A percentile compares a stretch with the other conserved stretches of the same genome.
Evolutionary conservation across 1,140 invertebrate genomes (phyloP).

Genomic region (Phymorhynchus buccinoides): DNA sequence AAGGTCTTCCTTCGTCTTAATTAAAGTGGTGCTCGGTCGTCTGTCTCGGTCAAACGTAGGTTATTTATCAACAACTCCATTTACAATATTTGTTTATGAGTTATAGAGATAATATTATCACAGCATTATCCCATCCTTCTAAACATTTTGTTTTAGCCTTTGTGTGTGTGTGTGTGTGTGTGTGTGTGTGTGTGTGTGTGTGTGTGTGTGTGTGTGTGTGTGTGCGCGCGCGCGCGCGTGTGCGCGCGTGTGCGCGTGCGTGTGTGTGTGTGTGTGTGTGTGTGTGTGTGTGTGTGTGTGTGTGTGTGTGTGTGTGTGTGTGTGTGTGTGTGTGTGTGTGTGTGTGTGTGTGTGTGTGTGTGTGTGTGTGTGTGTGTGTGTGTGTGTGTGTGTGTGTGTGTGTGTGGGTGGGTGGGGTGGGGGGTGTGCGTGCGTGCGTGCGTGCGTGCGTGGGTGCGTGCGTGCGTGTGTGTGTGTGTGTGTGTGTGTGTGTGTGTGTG

Average conservation of each 20-base stretch:
- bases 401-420: too few species aligned
- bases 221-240: not conserved
- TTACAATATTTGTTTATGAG: too few species aligned
- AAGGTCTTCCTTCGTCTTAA: too few species aligned
- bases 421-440: not conserved
- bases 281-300: too few species aligned
- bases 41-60: too few species aligned
- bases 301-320: not conserved
- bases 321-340: not conserved
- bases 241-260: not conserved
- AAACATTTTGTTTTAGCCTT: not conserved
- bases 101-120: too few species aligned
- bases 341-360: not conserved
- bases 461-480: slow-evolving; percentile 8
- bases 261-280: too few species aligned
- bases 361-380: not conserved
- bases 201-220: slow-evolving; percentile 6
- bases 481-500: not conserved
- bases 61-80: too few species aligned
- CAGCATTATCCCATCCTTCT: too few species aligned
- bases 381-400: too few species aligned
- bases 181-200: not conserved
- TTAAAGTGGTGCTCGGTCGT: too few species aligned
- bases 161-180: not conserved
- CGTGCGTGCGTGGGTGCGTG: not conserved